Percentiles rank a stretch among this genome's conserved stretches.
Conservation (phyloP, 1,140 invertebrate genomes). For the Sinonovacula constricta region DNA sequence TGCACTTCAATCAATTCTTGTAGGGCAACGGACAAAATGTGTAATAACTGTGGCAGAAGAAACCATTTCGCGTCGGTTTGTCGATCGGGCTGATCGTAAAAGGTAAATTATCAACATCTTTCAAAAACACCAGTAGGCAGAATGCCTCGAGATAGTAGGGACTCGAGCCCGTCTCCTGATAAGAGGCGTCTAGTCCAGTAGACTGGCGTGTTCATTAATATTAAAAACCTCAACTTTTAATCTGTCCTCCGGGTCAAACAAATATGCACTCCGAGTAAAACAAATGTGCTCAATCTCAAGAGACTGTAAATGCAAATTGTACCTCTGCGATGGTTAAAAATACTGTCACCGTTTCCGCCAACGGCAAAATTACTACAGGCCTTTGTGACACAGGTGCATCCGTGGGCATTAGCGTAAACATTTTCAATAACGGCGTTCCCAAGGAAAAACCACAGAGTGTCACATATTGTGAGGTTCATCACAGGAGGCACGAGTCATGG, state of each 20-base stretch:
- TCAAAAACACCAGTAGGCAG: not conserved
- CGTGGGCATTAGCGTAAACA: constrained; percentile 2
- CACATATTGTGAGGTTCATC: not conserved
- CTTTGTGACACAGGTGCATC: constrained; percentile 27
- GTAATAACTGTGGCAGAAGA: not conserved
- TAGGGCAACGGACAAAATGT: not conserved
- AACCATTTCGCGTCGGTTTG: not conserved
- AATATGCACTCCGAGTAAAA: not conserved
- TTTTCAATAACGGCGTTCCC: constrained; percentile 5
- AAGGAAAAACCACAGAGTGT: not conserved
- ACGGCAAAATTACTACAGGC: constrained; percentile 15
- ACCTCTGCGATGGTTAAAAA: constrained; percentile 2
- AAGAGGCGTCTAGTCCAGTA: not conserved
- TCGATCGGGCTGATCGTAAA: too few species aligned
- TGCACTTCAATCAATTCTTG: not conserved
- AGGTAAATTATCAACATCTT: too few species aligned
- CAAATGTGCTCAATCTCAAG: not conserved
- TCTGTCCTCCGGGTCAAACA: not conserved
- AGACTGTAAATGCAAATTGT: constrained; percentile 13
- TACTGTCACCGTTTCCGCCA: constrained; percentile 3
- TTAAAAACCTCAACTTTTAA: not conserved
- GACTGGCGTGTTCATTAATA: constrained; percentile 4
- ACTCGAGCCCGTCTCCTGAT: not conserved
- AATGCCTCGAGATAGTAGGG: not conserved
- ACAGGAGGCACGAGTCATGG: constrained; percentile 9